Evolutionary conservation across 35 echinoderm and acorn worm genomes (phyloP), one percentile per base, ranked within the genome.

Genomic region (Stichopus chloronotus): DNA sequence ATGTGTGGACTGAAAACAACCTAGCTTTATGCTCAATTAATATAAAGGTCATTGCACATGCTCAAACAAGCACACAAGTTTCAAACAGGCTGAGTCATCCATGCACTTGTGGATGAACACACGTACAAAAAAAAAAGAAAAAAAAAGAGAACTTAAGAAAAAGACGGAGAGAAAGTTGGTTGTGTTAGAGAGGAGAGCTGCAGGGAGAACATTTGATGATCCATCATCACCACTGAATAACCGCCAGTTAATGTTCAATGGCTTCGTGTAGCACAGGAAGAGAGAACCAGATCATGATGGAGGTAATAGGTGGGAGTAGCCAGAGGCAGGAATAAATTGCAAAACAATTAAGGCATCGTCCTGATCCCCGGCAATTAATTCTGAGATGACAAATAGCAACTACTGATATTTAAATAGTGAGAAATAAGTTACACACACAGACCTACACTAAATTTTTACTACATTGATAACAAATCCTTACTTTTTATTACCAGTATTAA

Each of bases 41-140:
- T 74, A 58, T 25, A 53, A 85, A 85, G 82, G 82, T 85, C 57
- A 85, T 58, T 19, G 82, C 82, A 59, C 82, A 85, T 85, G 82
- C 82, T 85, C 82, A 85, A 74, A 74, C 13, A 74, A 74, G 22
- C 69, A 74, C 69, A 74, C 17, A 74, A 74, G 69, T 74, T 74
- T 74, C n/a, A 19, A 14, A 74, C 22, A 7, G 22, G 69, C 69
- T 74, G 69, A 74, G 69, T 74, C 69, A 74, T 74, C 69, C 69
- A 74, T 20, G 17, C 69, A 74, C 69, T 74, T 74, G 69, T 74
- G 69, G 69, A 14, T 20, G 69, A 74, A 20, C 17, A 74, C 69
- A 74, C 19, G 4, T 20, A 74, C 1, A 61, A 14, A 61, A 61
- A 8, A 61, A 61, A 61, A 61, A 5, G 12, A 60, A 8, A 61